Percentiles rank a stretch among this genome's conserved stretches.
phyloP scores from a whole-genome alignment of 2,797 vertebrate genomes.

The Gorsachius magnificus region DNA sequence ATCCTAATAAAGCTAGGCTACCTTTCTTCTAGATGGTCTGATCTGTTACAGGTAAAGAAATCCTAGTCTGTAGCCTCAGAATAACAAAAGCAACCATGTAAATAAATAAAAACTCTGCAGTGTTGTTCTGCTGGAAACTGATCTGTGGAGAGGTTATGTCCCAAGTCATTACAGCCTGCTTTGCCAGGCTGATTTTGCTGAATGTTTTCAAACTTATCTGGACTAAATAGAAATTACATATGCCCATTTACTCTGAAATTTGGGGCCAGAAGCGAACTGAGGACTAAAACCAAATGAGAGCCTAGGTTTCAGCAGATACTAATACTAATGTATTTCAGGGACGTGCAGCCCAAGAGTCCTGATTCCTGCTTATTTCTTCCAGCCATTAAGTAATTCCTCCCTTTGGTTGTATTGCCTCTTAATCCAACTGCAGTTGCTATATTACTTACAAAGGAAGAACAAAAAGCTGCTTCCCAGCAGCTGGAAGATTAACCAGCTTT shows the following conservation, averaged over 20 bases:
- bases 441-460: background rate
- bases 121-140: background rate
- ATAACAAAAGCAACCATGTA: background rate
- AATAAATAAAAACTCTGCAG: background rate
- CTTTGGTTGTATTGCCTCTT: background rate
- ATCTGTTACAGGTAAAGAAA: background rate
- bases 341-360: background rate
- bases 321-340: background rate
- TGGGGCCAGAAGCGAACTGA: background rate
- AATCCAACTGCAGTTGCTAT: background rate
- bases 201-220: background rate
- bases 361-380: background rate
- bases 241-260: background rate
- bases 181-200: background rate
- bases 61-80: background rate
- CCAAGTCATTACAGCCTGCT: background rate
- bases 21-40: background rate
- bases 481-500: conserved; percentile 26
- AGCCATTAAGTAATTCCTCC: background rate
- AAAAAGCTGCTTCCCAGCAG: conserved; percentile 20
- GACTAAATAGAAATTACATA: background rate
- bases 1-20: background rate
- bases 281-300: background rate
- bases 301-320: background rate
- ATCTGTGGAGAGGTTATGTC: background rate